A percentile compares a stretch with the other conserved stretches of the same genome.
phyloP scores from a whole-genome alignment of 2,888 invertebrate species.

The Alcis repandata region DNA sequence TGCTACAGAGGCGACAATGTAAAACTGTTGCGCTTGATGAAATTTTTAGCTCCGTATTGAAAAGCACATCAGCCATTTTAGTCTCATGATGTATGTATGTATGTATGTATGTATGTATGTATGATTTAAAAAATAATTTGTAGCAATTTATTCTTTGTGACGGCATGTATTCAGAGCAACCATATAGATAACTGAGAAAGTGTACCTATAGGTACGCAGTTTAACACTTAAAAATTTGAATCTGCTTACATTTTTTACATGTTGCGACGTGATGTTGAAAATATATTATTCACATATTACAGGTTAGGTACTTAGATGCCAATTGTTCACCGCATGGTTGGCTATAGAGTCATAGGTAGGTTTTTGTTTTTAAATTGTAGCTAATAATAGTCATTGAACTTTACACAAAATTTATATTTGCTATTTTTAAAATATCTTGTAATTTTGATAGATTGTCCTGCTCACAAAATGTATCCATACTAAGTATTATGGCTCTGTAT shows the following conservation, averaged over 20 bases:
- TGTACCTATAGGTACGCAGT: too few species aligned
- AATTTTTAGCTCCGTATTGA: background rate
- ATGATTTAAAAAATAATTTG: background rate
- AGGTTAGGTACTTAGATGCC: background rate
- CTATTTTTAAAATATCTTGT: too few species aligned
- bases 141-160: background rate
- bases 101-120: too few species aligned
- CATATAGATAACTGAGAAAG: too few species aligned
- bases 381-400: background rate
- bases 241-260: background rate
- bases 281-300: too few species aligned
- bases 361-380: background rate
- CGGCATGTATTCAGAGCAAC: background rate
- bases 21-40: background rate
- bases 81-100: background rate
- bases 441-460: too few species aligned
- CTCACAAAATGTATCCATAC: too few species aligned
- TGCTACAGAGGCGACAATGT: conserved; percentile 3
- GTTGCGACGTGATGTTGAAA: too few species aligned
- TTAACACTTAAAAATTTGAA: background rate
- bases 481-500: too few species aligned
- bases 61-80: background rate
- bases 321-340: background rate
- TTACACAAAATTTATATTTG: background rate
- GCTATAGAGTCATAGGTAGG: background rate